phyloP scores from a whole-genome alignment of 1,140 invertebrate genomes.

The Cardiocondyla obscurior region DNA sequence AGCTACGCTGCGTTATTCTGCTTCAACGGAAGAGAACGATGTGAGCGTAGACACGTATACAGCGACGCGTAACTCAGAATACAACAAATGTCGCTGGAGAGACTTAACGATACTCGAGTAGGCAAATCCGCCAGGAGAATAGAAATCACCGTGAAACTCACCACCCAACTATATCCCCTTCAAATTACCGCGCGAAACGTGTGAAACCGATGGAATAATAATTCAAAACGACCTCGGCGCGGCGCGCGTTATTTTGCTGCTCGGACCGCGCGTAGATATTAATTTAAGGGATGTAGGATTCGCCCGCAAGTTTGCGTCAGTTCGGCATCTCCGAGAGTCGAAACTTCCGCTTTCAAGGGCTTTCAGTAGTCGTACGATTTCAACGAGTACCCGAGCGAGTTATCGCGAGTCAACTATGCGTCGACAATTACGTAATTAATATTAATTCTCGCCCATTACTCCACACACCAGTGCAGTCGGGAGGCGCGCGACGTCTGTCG shows the following conservation, averaged over 20 bases:
- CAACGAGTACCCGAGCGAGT: slow-evolving; percentile 18
- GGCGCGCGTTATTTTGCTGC: neutral
- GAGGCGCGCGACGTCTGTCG: neutral
- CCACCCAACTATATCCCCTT: neutral
- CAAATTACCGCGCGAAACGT: neutral
- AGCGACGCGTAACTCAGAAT: neutral
- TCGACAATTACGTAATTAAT: slow-evolving; percentile 55
- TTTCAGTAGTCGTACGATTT: slow-evolving; percentile 8
- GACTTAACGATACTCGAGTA: slow-evolving; percentile 19
- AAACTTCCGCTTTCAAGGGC: slow-evolving; percentile 23
- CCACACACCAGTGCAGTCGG: neutral
- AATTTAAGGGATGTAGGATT: neutral
- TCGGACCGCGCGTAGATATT: neutral
- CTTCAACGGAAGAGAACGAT: neutral
- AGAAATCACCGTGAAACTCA: neutral
- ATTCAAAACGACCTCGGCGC: too few species aligned
- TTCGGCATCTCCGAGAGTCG: slow-evolving; percentile 12
- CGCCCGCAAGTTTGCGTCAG: neutral
- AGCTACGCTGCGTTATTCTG: neutral
- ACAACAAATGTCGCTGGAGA: slow-evolving; percentile 1
- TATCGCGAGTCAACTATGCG: slow-evolving; percentile 35
- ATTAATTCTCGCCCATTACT: slow-evolving; percentile 48
- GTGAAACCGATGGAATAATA: neutral
- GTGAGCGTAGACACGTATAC: neutral
- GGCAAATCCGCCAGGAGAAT: neutral